phyloP scores from a whole-genome alignment of 2,888 invertebrate species.

The Tipula lateralis region DNA sequence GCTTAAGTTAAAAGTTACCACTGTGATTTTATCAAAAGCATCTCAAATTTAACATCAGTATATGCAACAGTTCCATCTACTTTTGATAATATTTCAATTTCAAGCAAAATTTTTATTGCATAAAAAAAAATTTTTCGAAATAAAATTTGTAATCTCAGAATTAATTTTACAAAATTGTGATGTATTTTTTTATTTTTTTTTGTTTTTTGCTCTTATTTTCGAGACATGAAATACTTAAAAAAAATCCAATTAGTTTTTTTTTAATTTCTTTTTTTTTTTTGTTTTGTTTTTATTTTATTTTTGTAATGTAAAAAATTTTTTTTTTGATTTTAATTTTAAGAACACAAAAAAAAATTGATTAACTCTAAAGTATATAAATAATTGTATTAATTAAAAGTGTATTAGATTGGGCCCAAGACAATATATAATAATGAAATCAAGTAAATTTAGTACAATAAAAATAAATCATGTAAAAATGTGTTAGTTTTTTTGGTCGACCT shows the following conservation, averaged over 20 bases:
- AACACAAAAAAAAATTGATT: background rate
- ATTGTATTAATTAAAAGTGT: background rate
- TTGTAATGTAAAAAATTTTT: background rate
- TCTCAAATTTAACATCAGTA: background rate
- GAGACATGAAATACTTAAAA: background rate
- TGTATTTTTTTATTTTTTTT: background rate
- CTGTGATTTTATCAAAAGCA: background rate
- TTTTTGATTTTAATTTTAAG: conserved; percentile 3
- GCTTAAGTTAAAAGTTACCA: background rate
- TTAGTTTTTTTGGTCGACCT: too few relatives aligned
- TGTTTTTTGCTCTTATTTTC: background rate
- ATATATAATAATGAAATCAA: background rate
- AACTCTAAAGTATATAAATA: background rate
- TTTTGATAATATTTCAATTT: background rate
- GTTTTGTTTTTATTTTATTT: conserved; percentile 9
- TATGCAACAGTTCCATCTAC: background rate
- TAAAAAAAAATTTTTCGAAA: background rate
- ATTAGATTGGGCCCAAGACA: conserved; percentile 28
- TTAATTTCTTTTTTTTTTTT: background rate
- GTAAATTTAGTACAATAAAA: conserved; percentile 26
- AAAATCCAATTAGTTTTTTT: conserved; percentile 7
- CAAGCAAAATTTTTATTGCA: background rate
- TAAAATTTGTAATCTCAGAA: background rate
- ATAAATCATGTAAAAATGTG: background rate
- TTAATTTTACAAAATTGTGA: conserved; percentile 19